These are phyloP conservation scores for Germaria angustata DNA, from an alignment of 2,888 invertebrate genomes.

Conservation along the genomic window DNA sequence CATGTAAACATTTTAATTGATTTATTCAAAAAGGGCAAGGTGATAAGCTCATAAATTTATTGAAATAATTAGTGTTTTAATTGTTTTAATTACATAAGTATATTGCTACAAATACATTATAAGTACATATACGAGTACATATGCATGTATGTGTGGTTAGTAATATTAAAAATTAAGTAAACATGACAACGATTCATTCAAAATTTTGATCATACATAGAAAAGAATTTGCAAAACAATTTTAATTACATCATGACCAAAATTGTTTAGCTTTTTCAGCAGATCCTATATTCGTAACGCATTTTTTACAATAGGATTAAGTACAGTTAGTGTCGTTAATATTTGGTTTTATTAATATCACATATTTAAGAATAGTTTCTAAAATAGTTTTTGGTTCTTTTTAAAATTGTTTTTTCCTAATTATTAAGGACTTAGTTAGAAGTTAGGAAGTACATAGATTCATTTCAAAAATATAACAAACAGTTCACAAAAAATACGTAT, in stretches of 20 bases:
- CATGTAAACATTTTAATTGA: conserved; percentile 60
- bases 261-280: too few relatives aligned
- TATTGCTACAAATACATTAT: conserved; percentile 29
- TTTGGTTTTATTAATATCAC: too few relatives aligned
- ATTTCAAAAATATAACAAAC: too few relatives aligned
- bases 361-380: too few relatives aligned
- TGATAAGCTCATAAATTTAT: neutral
- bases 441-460: too few relatives aligned
- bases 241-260: neutral
- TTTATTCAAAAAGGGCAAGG: neutral
- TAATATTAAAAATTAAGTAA: neutral
- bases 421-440: too few relatives aligned
- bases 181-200: neutral
- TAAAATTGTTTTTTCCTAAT: too few relatives aligned
- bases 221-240: neutral
- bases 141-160: conserved; percentile 13
- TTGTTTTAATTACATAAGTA: conserved; percentile 10
- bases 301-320: neutral
- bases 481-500: too few relatives aligned
- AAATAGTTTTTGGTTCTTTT: too few relatives aligned
- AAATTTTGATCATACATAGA: neutral
- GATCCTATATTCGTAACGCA: neutral
- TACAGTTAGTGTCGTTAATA: too few relatives aligned
- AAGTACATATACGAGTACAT: neutral
- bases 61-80: conserved; percentile 15